These are phyloP conservation scores for Macrosoma leucophasiata DNA, from an alignment of 2,888 invertebrate genomes.

Conservation along the genomic window DNA sequence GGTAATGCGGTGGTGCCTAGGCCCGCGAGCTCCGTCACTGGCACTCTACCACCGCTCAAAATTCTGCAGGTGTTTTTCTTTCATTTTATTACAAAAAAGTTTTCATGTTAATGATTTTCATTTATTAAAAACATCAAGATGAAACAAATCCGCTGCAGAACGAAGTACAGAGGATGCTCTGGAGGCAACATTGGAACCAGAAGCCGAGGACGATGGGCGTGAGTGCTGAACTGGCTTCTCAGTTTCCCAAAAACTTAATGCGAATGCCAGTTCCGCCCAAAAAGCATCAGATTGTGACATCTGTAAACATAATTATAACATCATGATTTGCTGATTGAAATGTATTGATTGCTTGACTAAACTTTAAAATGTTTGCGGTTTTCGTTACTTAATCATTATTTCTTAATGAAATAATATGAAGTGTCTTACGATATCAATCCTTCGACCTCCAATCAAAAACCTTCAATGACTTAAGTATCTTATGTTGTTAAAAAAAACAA, in stretches of 20 bases:
- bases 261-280: conserved; percentile 81
- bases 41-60: too few species aligned
- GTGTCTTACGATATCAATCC: too few species aligned
- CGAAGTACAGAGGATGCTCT: conserved; percentile 61
- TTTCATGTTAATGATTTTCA: conserved; percentile 10
- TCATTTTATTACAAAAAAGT: conserved; percentile 21
- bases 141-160: conserved; percentile 58
- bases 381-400: too few species aligned
- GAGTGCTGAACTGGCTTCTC: conserved; percentile 80
- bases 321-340: too few species aligned
- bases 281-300: conserved; percentile 82
- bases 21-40: too few species aligned
- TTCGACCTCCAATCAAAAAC: conserved; percentile 15
- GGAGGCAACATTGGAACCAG: conserved; percentile 39
- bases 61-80: too few species aligned
- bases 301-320: conserved; percentile 68
- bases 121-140: conserved; percentile 42
- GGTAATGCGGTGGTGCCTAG: too few species aligned
- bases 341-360: too few species aligned
- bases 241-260: conserved; percentile 81
- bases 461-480: background rate
- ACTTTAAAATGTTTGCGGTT: too few species aligned
- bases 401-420: too few species aligned
- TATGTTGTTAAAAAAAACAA: background rate
- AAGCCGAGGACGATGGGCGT: conserved; percentile 47